A percentile compares a stretch with the other conserved stretches of the same genome.
phyloP scores from a whole-genome alignment of 2,113 vertebrate genomes.

The Myrmophylax atrothorax region DNA sequence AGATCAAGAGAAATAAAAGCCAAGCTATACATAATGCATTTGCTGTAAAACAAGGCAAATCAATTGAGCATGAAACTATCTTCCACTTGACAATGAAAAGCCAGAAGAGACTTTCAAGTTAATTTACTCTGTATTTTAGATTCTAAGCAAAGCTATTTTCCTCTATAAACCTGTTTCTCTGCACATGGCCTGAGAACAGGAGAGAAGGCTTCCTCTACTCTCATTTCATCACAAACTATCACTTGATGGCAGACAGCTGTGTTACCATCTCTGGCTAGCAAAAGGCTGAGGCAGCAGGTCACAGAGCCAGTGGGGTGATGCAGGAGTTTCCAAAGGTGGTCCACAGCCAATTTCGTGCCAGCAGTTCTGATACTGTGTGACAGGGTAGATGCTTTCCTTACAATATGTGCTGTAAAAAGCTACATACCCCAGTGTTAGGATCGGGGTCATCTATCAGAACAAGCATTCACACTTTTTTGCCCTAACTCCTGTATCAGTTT shows the following conservation, averaged over 20 bases:
- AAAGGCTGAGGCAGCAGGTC: background rate
- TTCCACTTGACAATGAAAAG: background rate
- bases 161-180: background rate
- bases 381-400: background rate
- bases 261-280: background rate
- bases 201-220: background rate
- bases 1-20: background rate
- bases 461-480: background rate
- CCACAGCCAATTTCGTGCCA: background rate
- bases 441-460: background rate
- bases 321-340: background rate
- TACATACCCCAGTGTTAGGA: rapidly evolving
- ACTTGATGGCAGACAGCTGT: background rate
- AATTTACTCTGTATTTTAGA: background rate
- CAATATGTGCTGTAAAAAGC: background rate
- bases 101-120: background rate
- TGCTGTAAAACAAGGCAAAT: slow-evolving; percentile 3
- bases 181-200: background rate
- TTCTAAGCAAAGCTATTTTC: background rate
- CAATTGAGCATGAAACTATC: background rate
- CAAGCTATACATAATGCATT: background rate
- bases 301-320: background rate
- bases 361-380: no score
- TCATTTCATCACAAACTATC: no score
- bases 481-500: background rate